Base-by-base conservation (phyloP, 2,113 vertebrate species). In the Climacteris rufus region DNA sequence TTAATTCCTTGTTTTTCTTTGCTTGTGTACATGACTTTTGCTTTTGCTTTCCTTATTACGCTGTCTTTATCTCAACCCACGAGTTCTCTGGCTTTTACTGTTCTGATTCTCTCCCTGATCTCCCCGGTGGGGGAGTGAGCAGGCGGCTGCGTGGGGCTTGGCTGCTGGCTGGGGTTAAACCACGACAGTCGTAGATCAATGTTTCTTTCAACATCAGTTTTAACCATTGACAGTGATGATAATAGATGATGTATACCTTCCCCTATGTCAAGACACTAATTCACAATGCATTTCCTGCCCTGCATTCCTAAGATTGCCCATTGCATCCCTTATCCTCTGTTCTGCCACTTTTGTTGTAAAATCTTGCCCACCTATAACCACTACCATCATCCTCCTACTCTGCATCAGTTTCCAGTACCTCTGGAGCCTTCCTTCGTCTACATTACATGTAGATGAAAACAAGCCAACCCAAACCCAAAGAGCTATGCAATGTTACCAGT, bases 111-210 rank as follows among this genome's bases (percentile, higher is more conserved):
- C 53, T 69, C 54, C 33, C 15, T 7, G 4, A 0, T 45, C 28
- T 69, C 47, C 3, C 13, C 33, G 39, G 28, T 45, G 47, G 23
- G 9, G 19, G 33, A 53, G 15, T 53, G 33, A 69, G 33, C 0
- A 0, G 45, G 27, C 0, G 1, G 12, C 63, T 60, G 21, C 0
- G 0, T 52, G 63, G 22, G 18, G 45, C 10, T 52, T 33, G 37
- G 10, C 10, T 52, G 15, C n/a, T 69, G 39, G n/a, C 56, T n/a
- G 47, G 39, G 23, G 10, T 70, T 78, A 87, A n/a, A 45, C n/a
- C 39, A 61, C 0, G 0, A 30, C 47, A 45, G 74, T 39, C 39
- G 69, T 3, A 39, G 66, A 72, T 15, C 7, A 1, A 45, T 69
- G 37, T 69, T 90, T 44, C 75, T 85, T 82, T 90, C 79, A 92